Conservation (phyloP, 1,140 invertebrate species). For the Trichomalopsis sarcophagae region DNA sequence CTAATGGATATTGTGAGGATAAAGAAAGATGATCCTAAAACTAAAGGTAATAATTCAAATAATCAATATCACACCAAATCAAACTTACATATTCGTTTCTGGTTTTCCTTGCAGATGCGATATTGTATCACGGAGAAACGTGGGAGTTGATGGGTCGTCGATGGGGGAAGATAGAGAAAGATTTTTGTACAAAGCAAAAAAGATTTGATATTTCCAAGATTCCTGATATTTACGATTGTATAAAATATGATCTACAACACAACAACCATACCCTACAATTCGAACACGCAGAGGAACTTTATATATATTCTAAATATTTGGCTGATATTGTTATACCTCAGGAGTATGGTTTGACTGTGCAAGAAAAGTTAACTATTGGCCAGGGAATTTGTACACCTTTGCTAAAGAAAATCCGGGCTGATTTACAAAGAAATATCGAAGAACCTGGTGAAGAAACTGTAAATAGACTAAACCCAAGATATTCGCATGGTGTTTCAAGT, state of each 20-base stretch:
- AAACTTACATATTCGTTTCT: neutral
- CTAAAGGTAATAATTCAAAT: constrained; percentile 79
- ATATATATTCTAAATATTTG: constrained; percentile 95
- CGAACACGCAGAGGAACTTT: constrained; percentile 95
- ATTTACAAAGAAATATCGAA: constrained; percentile 95
- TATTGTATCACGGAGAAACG: constrained; percentile 97
- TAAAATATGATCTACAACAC: constrained; percentile 99
- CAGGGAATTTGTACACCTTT: constrained; percentile 98
- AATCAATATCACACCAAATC: too few species aligned
- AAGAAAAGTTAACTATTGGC: constrained; percentile 97
- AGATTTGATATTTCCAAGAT: constrained; percentile 99
- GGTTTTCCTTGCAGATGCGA: constrained; percentile 79
- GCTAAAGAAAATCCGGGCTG: constrained; percentile 96
- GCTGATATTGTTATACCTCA: constrained; percentile 99
- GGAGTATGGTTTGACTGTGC: constrained; percentile 97
- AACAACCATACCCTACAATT: constrained; percentile 97
- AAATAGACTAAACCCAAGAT: constrained; percentile 97
- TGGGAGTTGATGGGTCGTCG: constrained; percentile 98
- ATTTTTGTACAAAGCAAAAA: constrained; percentile 95
- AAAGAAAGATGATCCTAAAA: constrained; percentile 91
- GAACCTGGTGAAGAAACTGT: constrained; percentile 92
- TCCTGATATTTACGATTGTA: constrained; percentile 99
- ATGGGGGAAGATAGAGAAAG: constrained; percentile 99
- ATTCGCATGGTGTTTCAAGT: constrained; percentile 98
- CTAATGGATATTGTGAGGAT: constrained; percentile 89